Base-by-base conservation (phyloP, 2,113 vertebrate genomes). In the Proteles cristata region DNA sequence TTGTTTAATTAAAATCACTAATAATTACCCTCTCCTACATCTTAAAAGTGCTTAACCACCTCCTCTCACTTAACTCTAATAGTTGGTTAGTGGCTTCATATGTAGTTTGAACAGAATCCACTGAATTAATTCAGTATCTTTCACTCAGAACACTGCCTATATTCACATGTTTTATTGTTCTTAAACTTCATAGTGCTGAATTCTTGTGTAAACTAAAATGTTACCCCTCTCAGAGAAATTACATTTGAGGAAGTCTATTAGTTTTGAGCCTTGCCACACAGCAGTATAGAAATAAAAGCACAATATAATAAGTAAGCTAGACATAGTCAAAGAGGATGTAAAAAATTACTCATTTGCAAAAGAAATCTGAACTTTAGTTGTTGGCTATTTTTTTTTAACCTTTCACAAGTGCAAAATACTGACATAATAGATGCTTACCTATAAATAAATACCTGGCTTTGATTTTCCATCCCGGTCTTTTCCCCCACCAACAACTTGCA, bases 231-330 rank as follows among this genome's bases (percentile, higher is more conserved):
- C 55, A 95, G 66, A 84, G 9, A 96, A 88, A 93, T 80, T 81
- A 76, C 58, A 35, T 80, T 85, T 93, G 48, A 79, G 48, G 12
- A 69, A 48, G 31, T 93, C 33, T 93, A 33, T 85, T 81, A 82
- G 23, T 93, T 87, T 93, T 77, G 19, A 91, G 39, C 39, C 17
- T 23, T 68, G 11, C 2, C 31, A 89, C 33, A 73, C 12, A 92
- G 61, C 28, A 68, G 23, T 66, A 83, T 16, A 79, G 28, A 96
- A 90, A 88, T 76, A 74, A 96, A 86, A 83, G 68, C 5, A 82
- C 4, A 35, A 58, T 76, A 26, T 33, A 93, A 65, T 81, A 81
- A 63, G n/a, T 23, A 95, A 81, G 35, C 10, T 80, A 81, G 80
- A 25, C 2, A 21, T 5, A 65, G 17, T 61, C 21, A 94, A 68